phyloP scores from a whole-genome alignment of 2,113 vertebrate species.

The Pimephales promelas region DNA sequence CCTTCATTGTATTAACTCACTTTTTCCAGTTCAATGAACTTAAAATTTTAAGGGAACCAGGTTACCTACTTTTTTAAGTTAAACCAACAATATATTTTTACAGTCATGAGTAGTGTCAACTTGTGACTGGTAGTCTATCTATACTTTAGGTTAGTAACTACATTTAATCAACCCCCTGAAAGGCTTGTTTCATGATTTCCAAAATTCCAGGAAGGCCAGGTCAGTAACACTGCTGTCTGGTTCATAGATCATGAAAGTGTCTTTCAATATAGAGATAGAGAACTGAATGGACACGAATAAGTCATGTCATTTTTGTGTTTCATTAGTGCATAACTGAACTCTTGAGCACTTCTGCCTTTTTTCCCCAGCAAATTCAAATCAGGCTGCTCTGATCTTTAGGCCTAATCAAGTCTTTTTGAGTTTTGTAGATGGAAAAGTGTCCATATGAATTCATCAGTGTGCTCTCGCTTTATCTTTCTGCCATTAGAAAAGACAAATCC shows the following conservation, averaged over 20 bases:
- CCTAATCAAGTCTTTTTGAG: neutral
- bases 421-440: neutral
- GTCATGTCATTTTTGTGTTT: neutral
- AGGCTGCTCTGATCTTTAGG: neutral
- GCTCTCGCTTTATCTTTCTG: neutral
- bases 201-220: neutral
- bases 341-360: neutral
- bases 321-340: neutral
- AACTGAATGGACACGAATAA: neutral
- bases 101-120: neutral
- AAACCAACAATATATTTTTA: no score
- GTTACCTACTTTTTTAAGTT: no score
- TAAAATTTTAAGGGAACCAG: no score
- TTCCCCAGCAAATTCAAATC: neutral
- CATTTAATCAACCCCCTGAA: neutral
- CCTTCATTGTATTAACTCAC: no score
- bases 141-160: neutral
- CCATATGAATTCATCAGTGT: constrained; percentile 11
- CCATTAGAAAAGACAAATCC: neutral
- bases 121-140: neutral
- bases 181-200: neutral
- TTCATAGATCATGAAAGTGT: constrained; percentile 14
- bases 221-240: neutral
- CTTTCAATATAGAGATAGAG: neutral
- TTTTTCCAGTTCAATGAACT: no score